These are phyloP conservation scores for Spheniscus humboldti DNA, from an alignment of 2,797 vertebrate species.

Conservation along the genomic window DNA sequence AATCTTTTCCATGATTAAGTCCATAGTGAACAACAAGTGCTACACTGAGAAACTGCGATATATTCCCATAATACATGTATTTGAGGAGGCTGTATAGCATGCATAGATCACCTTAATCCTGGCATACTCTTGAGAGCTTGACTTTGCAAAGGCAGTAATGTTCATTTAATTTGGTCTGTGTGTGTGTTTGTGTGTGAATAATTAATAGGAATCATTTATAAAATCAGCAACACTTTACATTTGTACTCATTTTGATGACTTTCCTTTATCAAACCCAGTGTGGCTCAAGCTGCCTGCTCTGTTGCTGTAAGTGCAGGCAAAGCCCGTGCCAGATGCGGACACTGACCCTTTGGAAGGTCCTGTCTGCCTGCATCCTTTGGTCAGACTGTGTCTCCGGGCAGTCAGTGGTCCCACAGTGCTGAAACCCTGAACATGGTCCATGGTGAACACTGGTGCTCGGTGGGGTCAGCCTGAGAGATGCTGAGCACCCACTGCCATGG, in stretches of 20 bases:
- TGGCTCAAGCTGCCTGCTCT: neutral
- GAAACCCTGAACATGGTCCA: neutral
- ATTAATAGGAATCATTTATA: neutral
- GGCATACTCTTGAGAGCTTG: neutral
- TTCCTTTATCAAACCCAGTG: neutral
- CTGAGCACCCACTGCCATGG: neutral
- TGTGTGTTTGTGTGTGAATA: neutral
- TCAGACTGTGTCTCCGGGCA: neutral
- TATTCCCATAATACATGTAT: rapidly evolving
- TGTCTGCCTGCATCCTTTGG: neutral
- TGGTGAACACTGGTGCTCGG: rapidly evolving
- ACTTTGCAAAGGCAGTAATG: neutral
- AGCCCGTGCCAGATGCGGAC: rapidly evolving
- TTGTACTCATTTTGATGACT: neutral
- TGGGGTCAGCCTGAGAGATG: neutral
- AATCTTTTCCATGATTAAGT: neutral
- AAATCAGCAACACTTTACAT: neutral
- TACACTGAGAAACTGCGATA: neutral
- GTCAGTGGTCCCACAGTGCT: neutral
- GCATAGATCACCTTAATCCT: neutral
- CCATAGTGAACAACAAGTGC: neutral
- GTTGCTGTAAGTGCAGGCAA: neutral
- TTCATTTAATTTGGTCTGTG: neutral
- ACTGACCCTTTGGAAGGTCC: rapidly evolving
- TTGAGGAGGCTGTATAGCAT: neutral